Base-by-base conservation (phyloP, 2,797 vertebrate species). In the Graptemys geographica region DNA sequence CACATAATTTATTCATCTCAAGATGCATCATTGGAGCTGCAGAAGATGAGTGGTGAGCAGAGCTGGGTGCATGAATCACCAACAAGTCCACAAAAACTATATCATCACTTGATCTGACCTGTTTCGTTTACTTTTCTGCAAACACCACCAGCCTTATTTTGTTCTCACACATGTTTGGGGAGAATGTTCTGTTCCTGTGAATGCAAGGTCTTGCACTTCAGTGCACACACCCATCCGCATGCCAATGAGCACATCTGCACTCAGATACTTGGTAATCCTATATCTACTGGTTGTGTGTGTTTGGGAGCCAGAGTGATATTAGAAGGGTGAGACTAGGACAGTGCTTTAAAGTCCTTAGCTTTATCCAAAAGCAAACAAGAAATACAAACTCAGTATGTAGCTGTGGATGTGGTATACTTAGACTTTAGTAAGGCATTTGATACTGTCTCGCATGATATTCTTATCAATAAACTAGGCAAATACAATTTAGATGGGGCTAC, bases 51-150 rank as follows among this genome's bases (percentile, higher is more conserved):
- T 1, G 4, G 53, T 52, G 90, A 94, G 76, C 12, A 41, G 1
- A 0, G 19, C n/a, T 25, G 18, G 25, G 56, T 57, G 62, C 92
- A 74, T 1, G 27, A 69, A 53, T 12, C 16, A 80, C 28, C 62
- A 81, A 4, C 4, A 10, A 0, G 0, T 12, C 15, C 69, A n/a
- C 33, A 28, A n/a, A 83, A 87, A 62, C 47, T 10, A 3, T 0
- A 1, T 11, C 28, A 16, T 76, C 11, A 44, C 23, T 12, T 47
- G 41, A 44, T 76, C 37, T 44, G 72, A 27, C 41, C 37, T 23
- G 69, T 74, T 44, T 74, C 5, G 5, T 12, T 74, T 9, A 11
- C 21, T 74, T 44, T 76, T 44, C 41, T 27, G 25, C 23, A 13
- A 44, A 76, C 23, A 44, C 23, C 72, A 76, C 72, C 23, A 44